phyloP scores from a whole-genome alignment of 2,888 invertebrate species.

The Cataglyphis livida region DNA sequence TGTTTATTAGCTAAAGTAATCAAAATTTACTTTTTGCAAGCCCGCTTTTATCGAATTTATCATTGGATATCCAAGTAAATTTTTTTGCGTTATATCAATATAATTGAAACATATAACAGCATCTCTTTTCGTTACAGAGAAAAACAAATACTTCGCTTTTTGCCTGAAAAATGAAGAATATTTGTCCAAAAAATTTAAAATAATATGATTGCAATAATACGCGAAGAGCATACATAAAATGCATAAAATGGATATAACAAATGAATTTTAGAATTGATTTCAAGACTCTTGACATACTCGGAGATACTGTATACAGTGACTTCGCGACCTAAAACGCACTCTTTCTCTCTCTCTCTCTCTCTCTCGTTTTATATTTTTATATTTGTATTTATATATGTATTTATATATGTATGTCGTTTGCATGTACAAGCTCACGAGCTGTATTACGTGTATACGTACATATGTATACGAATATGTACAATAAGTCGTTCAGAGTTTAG shows the following conservation, averaged over 20 bases:
- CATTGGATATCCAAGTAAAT: constrained; percentile 40
- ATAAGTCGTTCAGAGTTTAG: constrained; percentile 53
- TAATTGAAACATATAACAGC: constrained; percentile 32
- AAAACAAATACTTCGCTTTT: constrained; percentile 29
- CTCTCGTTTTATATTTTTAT: constrained; percentile 23
- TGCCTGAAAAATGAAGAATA: constrained; percentile 9
- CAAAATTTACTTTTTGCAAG: constrained; percentile 68
- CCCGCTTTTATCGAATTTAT: constrained; percentile 51
- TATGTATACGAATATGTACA: constrained; percentile 63
- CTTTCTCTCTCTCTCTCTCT: constrained; percentile 25
- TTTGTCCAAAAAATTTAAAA: constrained; percentile 26
- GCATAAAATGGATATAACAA: constrained; percentile 45
- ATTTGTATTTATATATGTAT: constrained; percentile 33
- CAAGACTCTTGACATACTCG: constrained; percentile 53
- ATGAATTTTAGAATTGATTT: constrained; percentile 38
- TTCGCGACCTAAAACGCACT: constrained; percentile 40
- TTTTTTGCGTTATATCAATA: constrained; percentile 35
- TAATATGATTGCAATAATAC: constrained; percentile 31
- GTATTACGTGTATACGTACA: constrained; percentile 44
- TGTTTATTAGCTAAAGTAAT: constrained; percentile 53
- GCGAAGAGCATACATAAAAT: constrained; percentile 48
- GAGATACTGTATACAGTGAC: constrained; percentile 41
- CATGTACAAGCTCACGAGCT: constrained; percentile 53
- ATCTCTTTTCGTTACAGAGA: constrained; percentile 10
- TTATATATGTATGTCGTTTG: constrained; percentile 51